phyloP scores from a whole-genome alignment of 2,797 vertebrate genomes.

The Enteromius treurensis region DNA sequence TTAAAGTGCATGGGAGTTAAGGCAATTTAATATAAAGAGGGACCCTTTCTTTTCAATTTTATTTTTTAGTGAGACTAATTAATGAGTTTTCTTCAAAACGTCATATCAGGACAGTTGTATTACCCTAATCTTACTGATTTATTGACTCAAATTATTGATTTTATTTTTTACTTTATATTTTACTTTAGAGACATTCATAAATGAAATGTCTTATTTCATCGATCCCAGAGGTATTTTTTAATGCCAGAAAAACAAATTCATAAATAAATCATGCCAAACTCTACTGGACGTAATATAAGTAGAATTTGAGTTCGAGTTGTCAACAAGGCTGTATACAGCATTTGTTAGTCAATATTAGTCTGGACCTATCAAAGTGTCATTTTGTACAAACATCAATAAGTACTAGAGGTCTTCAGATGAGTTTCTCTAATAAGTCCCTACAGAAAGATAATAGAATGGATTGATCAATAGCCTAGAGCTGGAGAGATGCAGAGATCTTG shows the following conservation, averaged over 20 bases:
- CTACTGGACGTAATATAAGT: neutral
- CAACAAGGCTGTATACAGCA: constrained; percentile 11
- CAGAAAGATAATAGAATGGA: constrained; percentile 49
- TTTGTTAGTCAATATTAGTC: constrained; percentile 45
- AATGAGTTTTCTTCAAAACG: too few species aligned
- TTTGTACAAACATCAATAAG: constrained; percentile 45
- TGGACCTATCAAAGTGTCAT: constrained; percentile 47
- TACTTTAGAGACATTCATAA: neutral
- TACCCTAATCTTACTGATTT: neutral
- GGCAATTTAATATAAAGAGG: neutral
- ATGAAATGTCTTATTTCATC: neutral
- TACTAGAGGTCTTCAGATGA: constrained; percentile 44
- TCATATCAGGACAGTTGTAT: neutral
- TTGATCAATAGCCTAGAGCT: constrained; percentile 46
- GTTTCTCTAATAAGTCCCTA: constrained; percentile 54
- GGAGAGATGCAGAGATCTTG: constrained; percentile 24
- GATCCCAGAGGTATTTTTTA: neutral
- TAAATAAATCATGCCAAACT: neutral
- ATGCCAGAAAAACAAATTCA: neutral
- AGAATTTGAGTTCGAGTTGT: constrained; percentile 8
- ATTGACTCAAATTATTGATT: neutral
- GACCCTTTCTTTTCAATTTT: neutral
- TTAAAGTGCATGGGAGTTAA: neutral
- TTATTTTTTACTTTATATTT: neutral
- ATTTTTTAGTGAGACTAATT: neutral